phyloP scores from a whole-genome alignment of 2,888 invertebrate genomes.

The Pandemis heparana region DNA sequence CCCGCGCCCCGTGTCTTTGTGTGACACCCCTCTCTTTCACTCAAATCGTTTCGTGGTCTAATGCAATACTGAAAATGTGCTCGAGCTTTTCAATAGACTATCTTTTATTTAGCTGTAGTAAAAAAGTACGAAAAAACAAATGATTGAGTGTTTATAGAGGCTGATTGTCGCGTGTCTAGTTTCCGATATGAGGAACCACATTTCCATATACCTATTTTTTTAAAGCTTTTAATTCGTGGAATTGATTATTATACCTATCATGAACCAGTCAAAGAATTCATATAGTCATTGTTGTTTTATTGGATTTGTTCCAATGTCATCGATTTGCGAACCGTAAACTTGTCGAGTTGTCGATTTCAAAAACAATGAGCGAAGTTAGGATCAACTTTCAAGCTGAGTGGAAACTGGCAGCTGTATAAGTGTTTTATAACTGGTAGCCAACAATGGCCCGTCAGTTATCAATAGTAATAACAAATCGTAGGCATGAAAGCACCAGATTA shows the following conservation, averaged over 20 bases:
- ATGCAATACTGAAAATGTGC: slow-evolving; percentile 71
- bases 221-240: background rate
- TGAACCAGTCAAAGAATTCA: slow-evolving; percentile 34
- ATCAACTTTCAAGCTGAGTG: slow-evolving; percentile 53
- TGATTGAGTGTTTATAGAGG: background rate
- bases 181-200: slow-evolving; percentile 13
- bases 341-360: slow-evolving; percentile 42
- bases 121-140: background rate
- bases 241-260: slow-evolving; percentile 25
- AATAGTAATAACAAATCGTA: slow-evolving; percentile 71
- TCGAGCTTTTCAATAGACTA: slow-evolving; percentile 58
- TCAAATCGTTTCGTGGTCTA: slow-evolving; percentile 65
- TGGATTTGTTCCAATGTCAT: slow-evolving; percentile 41
- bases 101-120: slow-evolving; percentile 29
- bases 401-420: slow-evolving; percentile 52
- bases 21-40: slow-evolving; percentile 81
- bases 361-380: slow-evolving; percentile 42
- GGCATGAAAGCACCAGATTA: slow-evolving; percentile 59
- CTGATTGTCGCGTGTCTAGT: background rate
- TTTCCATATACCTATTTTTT: slow-evolving; percentile 12
- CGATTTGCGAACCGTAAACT: slow-evolving; percentile 39
- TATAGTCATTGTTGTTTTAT: slow-evolving; percentile 35
- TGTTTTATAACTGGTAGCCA: slow-evolving; percentile 63
- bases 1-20: slow-evolving; percentile 74
- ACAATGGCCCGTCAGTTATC: slow-evolving; percentile 75